phyloP scores from a whole-genome alignment of 1,140 invertebrate species.

The Drosophila seguyi region DNA sequence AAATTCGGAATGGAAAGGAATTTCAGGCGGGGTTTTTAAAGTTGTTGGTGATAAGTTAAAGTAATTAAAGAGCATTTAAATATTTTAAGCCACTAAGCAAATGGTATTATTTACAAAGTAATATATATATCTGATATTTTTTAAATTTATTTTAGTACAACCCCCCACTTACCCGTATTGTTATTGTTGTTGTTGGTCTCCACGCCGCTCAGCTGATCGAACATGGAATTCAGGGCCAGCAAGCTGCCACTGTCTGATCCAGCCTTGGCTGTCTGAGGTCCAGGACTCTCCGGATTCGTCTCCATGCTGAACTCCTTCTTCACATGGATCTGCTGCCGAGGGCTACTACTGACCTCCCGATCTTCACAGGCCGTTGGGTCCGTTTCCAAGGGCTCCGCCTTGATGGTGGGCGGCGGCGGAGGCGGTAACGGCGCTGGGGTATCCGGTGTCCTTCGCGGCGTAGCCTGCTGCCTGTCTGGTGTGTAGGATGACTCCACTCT shows the following conservation, averaged over 20 bases:
- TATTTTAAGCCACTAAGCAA: not conserved
- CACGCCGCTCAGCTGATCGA: slow-evolving; percentile 88
- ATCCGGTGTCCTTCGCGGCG: slow-evolving; percentile 91
- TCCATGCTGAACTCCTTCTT: slow-evolving; percentile 83
- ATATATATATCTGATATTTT: no score
- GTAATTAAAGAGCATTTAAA: not conserved
- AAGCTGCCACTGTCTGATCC: slow-evolving; percentile 88
- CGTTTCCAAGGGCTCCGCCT: slow-evolving; percentile 68
- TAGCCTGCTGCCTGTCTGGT: slow-evolving; percentile 88
- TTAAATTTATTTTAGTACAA: not conserved
- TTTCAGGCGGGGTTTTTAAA: accelerated
- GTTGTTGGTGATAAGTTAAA: not conserved
- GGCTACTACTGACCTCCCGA: slow-evolving; percentile 4
- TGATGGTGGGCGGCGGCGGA: slow-evolving; percentile 50
- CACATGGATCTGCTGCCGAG: slow-evolving; percentile 68
- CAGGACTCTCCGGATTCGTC: slow-evolving; percentile 85
- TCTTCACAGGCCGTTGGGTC: slow-evolving; percentile 26
- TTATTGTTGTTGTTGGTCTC: slow-evolving; percentile 67
- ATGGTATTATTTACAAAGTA: no score
- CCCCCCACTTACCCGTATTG: slow-evolving; percentile 46
- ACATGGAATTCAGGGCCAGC: slow-evolving; percentile 95
- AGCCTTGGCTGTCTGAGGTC: slow-evolving; percentile 84
- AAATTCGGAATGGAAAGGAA: no score
- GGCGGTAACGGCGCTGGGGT: slow-evolving; percentile 41
- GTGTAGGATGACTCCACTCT: slow-evolving; percentile 90